phyloP scores from a whole-genome alignment of 2,888 invertebrate species.

The Callosobruchus maculatus region DNA sequence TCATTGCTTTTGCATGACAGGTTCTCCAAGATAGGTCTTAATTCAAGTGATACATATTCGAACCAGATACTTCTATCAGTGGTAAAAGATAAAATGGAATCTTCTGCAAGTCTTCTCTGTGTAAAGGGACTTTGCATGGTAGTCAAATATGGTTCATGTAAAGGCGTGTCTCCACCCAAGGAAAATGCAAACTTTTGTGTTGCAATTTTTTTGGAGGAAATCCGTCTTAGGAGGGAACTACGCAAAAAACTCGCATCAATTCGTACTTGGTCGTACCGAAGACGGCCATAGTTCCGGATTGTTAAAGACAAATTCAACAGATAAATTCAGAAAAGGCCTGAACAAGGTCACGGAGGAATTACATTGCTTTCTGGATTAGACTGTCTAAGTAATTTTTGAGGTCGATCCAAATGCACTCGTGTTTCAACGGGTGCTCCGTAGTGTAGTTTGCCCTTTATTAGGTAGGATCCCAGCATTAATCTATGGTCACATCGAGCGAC shows the following conservation, averaged over 20 bases:
- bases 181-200: no score
- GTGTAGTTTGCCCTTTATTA: conserved; percentile 46
- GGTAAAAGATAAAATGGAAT: no score
- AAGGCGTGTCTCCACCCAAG: no score
- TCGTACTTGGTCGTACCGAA: conserved; percentile 32
- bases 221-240: neutral
- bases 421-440: conserved; percentile 34
- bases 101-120: no score
- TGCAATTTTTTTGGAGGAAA: no score
- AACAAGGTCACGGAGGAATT: conserved; percentile 46
- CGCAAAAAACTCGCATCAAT: conserved; percentile 30
- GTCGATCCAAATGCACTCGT: conserved; percentile 44
- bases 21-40: no score
- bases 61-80: no score
- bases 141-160: no score
- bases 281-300: conserved; percentile 40
- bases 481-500: conserved; percentile 26
- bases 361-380: conserved; percentile 52
- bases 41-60: no score
- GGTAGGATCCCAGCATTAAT: conserved; percentile 44
- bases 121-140: no score
- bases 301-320: conserved; percentile 49
- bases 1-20: no score
- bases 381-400: conserved; percentile 53
- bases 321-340: conserved; percentile 51